Conservation (phyloP, 2,797 vertebrate species). For the Sarcoramphus papa region DNA sequence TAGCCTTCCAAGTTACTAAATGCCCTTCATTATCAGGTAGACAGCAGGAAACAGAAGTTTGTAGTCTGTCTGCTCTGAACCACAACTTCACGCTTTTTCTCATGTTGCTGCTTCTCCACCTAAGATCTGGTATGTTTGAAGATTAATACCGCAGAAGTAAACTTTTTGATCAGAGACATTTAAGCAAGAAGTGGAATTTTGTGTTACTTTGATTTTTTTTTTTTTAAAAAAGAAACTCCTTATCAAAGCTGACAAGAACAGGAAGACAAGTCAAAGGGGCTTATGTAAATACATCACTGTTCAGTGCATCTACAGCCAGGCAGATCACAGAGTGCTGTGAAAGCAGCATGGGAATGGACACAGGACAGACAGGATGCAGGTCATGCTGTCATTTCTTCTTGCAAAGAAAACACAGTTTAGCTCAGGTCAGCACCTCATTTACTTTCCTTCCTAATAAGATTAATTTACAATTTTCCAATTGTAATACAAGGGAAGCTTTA, state of each 20-base stretch:
- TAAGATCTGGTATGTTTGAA: not conserved
- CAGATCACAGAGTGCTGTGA: not conserved
- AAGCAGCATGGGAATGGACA: not conserved
- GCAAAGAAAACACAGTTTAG: not conserved
- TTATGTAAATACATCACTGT: not conserved
- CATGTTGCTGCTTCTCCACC: not conserved
- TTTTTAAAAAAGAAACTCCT: not conserved
- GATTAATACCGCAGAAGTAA: not conserved
- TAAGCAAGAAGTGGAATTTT: not conserved
- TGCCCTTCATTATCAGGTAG: not conserved
- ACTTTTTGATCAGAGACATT: not conserved
- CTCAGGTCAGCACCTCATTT: not conserved
- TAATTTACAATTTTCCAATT: not conserved
- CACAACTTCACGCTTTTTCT: not conserved
- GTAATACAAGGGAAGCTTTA: not conserved
- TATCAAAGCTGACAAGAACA: not conserved
- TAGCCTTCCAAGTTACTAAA: not conserved
- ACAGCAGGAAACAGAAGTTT: not conserved
- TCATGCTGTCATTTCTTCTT: not conserved
- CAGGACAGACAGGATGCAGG: not conserved
- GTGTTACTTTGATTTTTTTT: not conserved
- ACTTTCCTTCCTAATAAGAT: not conserved
- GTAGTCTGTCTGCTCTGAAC: not conserved
- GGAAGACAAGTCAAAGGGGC: not conserved
- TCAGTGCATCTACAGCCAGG: not conserved